Conservation (phyloP, 1,140 invertebrate species). For the Chrysomallon squamiferum region DNA sequence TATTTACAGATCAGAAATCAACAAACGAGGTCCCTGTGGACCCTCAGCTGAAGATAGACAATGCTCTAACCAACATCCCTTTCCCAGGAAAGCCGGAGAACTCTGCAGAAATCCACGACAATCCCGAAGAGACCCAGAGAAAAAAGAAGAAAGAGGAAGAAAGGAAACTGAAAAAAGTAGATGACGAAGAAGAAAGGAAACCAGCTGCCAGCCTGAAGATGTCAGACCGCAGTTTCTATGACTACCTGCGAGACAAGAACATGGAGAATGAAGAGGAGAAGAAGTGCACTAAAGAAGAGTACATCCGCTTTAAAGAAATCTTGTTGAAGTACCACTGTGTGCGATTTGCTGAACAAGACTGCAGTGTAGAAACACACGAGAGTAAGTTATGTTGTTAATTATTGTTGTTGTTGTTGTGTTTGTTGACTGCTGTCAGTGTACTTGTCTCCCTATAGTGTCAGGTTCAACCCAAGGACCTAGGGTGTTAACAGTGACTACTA, state of each 20-base stretch:
- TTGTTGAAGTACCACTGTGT: constrained; percentile 77
- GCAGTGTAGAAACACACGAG: constrained; percentile 48
- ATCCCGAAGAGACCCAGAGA: not conserved
- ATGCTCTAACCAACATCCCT: not conserved
- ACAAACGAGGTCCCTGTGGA: too few relatives aligned
- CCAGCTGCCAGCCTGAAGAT: not conserved
- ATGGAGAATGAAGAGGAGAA: constrained; percentile 4
- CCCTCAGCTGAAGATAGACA: not conserved
- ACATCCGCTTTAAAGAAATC: constrained; percentile 71
- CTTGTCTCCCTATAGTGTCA: too few relatives aligned
- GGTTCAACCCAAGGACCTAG: too few relatives aligned
- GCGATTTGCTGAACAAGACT: constrained; percentile 64
- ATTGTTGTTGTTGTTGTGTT: too few relatives aligned
- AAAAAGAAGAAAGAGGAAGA: constrained; percentile 1
- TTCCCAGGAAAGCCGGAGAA: not conserved
- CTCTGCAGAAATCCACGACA: not conserved
- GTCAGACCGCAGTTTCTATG: too few relatives aligned
- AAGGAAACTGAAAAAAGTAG: not conserved
- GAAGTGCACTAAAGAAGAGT: constrained; percentile 40
- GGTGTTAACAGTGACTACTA: too few relatives aligned
- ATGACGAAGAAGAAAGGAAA: constrained; percentile 7
- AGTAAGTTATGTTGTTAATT: constrained; percentile 14
- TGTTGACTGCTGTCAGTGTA: too few relatives aligned
- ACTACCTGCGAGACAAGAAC: not conserved
- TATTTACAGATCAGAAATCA: too few relatives aligned